Evolutionary conservation across 2,888 invertebrate species (phyloP), one percentile per base, ranked within the genome.

Genomic region (Embidobia sp.): DNA sequence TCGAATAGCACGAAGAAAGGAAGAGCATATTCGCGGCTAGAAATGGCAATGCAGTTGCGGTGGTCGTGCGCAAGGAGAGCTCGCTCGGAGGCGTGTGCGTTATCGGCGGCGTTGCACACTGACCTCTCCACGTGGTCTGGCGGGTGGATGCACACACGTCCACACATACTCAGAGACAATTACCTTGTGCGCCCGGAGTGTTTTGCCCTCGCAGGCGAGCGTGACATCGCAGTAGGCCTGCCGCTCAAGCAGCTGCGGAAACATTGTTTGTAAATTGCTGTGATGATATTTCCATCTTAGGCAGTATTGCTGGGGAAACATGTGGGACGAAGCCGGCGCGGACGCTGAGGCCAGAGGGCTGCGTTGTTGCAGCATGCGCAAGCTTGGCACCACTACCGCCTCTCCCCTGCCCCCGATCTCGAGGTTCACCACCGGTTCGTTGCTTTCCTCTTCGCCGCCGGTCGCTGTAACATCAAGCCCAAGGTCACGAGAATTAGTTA

Each of bases 221-320:
- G 97, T 96, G 79, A 97, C 97, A 90, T 95, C 95, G 90, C 97
- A 97, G 90, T 97, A 97, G 77, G 96, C 94, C 87, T 97, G 96
- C 88, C 96, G 89, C 87, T 96, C 96, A 72, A 97, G 90, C 66
- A 97, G 91, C 90, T 95, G 95, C 59, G 96, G 95, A 90, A 96
- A 96, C 94, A 96, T 96, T 26, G 94, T 95, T 91, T 96, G 96
- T 81, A 97, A 92, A 89, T 97, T 97, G 80, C 95, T 94, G 90
- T 96, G 96, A 90, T 97, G 97, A 90, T 97, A 96, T 87, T 96
- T 97, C 97, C 97, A 97, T 90, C 96, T 91, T 83, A 97, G 91
- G 89, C 97, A 97, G 91, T 97, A 97, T 90, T 97, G 96, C 90
- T 97, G 97, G 63, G 95, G 94, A 91, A 93, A 91, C 95, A 95